Evolutionary conservation across 2,888 invertebrate species (phyloP).

Genomic region (Strigamia maritima): DNA sequence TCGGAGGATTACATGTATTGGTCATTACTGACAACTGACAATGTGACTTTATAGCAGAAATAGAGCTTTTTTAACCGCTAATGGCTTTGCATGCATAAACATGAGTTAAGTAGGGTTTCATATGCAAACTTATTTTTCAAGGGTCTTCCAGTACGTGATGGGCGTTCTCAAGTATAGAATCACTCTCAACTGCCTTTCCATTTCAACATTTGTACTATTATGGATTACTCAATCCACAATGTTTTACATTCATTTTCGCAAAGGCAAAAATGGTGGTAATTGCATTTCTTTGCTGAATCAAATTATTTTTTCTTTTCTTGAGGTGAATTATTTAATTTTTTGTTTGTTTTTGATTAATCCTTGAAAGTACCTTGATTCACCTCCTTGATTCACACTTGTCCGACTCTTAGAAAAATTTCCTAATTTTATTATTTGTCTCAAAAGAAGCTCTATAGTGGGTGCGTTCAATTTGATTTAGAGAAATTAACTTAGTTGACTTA

Average conservation of each 20-base stretch:
- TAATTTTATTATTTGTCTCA: no score
- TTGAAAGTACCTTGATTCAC: no score
- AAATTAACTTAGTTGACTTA: no score
- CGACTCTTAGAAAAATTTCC: no score
- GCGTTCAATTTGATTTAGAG: no score
- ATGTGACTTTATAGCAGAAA: not conserved
- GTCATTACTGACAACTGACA: slow-evolving; percentile 13
- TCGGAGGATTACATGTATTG: not conserved
- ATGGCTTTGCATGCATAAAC: not conserved
- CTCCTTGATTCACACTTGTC: no score
- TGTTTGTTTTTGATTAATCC: no score
- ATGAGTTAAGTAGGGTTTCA: not conserved
- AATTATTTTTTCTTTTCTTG: not conserved
- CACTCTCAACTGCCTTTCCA: not conserved
- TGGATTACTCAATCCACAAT: no score
- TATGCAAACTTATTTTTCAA: not conserved
- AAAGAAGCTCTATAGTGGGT: no score
- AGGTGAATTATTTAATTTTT: not conserved
- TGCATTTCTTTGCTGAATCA: not conserved
- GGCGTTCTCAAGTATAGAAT: not conserved
- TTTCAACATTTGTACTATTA: no score
- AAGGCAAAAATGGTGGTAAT: no score
- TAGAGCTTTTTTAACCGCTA: not conserved
- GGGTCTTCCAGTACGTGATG: not conserved
- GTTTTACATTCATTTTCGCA: not conserved